These are phyloP conservation scores for Sapayoa aenigma DNA, from an alignment of 2,113 vertebrate genomes.

Conservation along the genomic window DNA sequence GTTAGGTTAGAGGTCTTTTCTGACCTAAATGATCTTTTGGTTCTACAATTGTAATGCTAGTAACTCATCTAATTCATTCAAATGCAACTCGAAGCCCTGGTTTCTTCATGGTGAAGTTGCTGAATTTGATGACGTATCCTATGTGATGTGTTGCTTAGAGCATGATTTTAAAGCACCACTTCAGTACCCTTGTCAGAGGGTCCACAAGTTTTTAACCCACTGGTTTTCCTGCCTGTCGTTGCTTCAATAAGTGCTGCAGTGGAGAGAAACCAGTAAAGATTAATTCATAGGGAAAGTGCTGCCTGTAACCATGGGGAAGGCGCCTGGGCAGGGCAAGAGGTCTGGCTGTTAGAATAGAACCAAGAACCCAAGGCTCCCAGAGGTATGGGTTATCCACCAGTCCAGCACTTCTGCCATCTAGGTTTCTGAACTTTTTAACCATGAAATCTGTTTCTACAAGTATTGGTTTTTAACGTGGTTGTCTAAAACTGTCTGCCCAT, in stretches of 20 bases:
- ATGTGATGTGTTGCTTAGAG: not conserved
- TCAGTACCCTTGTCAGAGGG: not conserved
- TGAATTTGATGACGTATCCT: not conserved
- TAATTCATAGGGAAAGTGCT: not conserved
- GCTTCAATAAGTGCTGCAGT: not conserved
- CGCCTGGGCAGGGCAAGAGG: not conserved
- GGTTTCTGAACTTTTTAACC: not conserved
- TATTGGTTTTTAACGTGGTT: not conserved
- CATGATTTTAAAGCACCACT: not conserved
- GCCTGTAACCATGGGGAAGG: not conserved
- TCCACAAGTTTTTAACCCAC: not conserved
- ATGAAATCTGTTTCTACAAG: not conserved
- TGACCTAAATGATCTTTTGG: not conserved
- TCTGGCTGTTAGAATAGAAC: not conserved
- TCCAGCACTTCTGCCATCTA: not conserved
- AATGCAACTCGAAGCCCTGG: not conserved
- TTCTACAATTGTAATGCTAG: accelerated
- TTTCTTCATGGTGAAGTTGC: not conserved
- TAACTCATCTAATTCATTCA: accelerated
- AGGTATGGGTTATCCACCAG: not conserved
- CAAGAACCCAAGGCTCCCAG: not conserved
- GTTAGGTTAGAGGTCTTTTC: not conserved
- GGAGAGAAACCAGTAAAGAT: not conserved
- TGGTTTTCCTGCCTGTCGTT: not conserved
- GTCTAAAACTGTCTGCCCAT: not conserved